Conservation (phyloP, 2,113 vertebrate species). For the Microtus montanus region DNA sequence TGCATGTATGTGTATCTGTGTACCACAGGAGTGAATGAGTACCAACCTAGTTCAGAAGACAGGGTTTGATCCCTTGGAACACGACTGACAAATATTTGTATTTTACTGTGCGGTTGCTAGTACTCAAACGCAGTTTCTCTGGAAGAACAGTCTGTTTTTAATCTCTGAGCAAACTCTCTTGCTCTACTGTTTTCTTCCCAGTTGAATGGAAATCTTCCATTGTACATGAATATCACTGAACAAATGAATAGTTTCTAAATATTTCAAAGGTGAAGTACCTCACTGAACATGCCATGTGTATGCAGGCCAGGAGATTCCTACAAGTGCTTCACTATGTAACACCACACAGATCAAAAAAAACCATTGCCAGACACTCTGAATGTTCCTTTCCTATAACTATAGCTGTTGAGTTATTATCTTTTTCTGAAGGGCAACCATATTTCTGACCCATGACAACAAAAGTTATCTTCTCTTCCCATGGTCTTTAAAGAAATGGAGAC, state of each 20-base stretch:
- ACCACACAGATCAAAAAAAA: background rate
- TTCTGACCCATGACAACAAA: background rate
- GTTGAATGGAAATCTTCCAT: background rate
- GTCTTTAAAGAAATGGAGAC: background rate
- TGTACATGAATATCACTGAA: background rate
- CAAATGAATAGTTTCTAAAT: background rate
- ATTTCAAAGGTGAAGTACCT: too few species aligned
- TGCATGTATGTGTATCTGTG: background rate
- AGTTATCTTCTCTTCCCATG: background rate
- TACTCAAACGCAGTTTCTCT: background rate
- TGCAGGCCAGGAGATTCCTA: background rate
- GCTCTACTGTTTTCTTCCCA: background rate
- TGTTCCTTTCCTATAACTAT: background rate
- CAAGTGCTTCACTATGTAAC: background rate
- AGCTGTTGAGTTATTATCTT: rapidly evolving
- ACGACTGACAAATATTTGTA: background rate
- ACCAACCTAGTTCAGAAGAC: background rate
- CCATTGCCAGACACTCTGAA: background rate
- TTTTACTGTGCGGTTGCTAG: background rate
- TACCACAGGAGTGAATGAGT: background rate
- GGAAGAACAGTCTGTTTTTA: background rate
- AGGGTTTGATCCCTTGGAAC: background rate
- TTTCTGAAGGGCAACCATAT: background rate
- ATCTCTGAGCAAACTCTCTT: background rate
- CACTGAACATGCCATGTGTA: background rate